These are phyloP conservation scores for Muntiacus reevesi DNA, from an alignment of 2,113 vertebrate species.

Conservation along the genomic window DNA sequence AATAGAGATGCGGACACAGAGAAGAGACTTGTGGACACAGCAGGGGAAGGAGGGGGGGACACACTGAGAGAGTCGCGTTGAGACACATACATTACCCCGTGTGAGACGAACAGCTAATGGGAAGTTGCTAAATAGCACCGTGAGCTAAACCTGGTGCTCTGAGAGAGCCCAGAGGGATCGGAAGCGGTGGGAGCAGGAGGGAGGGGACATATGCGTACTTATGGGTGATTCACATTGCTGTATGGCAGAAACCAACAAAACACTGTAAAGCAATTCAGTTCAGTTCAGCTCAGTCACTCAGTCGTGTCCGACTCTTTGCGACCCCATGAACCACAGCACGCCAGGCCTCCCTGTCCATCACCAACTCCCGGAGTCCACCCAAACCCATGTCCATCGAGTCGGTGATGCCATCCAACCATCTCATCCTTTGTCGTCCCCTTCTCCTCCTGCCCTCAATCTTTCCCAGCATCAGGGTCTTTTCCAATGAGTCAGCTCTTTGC, in stretches of 20 bases:
- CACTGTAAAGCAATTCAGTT: not conserved
- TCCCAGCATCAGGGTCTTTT: not conserved
- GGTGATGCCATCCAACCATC: not conserved
- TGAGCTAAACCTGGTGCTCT: not conserved
- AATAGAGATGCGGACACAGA: not conserved
- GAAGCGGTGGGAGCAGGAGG: not conserved
- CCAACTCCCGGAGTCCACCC: not conserved
- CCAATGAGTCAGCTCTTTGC: not conserved
- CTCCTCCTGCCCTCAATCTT: not conserved
- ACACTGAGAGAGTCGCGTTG: too few relatives aligned
- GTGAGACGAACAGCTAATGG: too few relatives aligned
- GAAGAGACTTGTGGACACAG: not conserved
- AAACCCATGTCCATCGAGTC: not conserved
- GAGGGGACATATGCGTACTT: not conserved
- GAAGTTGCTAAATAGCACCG: not conserved
- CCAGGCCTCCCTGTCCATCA: not conserved
- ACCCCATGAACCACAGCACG: fast-evolving
- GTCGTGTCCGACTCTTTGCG: fast-evolving
- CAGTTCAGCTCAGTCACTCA: not conserved
- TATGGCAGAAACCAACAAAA: not conserved
- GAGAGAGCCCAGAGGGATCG: fast-evolving
- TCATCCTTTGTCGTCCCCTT: not conserved
- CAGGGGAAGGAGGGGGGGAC: not conserved
- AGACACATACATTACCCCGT: not conserved
- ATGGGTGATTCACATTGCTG: not conserved